Evolutionary conservation across 2,113 vertebrate species (phyloP).

Genomic region (Pyrgilauda ruficollis): DNA sequence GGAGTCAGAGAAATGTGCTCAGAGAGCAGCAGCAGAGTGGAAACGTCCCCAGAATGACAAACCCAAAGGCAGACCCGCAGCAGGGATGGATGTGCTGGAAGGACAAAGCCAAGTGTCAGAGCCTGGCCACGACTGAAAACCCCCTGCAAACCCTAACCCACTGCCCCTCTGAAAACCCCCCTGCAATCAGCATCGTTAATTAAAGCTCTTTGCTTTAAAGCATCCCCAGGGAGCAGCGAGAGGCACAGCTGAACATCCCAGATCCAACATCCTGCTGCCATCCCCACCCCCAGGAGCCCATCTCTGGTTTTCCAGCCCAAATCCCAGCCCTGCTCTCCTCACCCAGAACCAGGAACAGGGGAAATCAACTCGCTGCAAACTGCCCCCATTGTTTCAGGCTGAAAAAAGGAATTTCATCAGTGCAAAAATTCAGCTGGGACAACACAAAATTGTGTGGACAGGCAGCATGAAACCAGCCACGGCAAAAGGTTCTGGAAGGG

Average conservation of each 20-base stretch:
- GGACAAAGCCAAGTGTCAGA: not conserved
- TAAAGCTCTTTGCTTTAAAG: not conserved
- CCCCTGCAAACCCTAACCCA: too few species aligned
- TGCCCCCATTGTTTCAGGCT: not conserved
- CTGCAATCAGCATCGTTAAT: not conserved
- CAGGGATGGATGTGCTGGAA: not conserved
- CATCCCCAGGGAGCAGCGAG: not conserved
- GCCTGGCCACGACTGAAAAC: not conserved
- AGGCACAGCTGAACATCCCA: not conserved
- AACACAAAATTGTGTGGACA: not conserved
- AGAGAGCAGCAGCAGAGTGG: not conserved
- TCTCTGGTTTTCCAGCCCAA: not conserved
- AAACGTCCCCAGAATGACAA: not conserved
- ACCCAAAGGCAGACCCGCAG: accelerated
- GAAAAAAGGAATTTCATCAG: not conserved
- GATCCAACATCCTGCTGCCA: too few species aligned
- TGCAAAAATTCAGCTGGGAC: not conserved
- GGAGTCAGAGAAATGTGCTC: not conserved
- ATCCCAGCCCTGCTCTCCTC: not conserved
- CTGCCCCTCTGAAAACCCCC: not conserved
- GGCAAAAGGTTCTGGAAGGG: not conserved
- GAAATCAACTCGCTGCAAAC: not conserved
- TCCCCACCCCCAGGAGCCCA: not conserved
- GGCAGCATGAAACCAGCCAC: not conserved
- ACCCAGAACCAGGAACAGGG: not conserved